A percentile compares a stretch with the other conserved stretches of the same genome.
These are phyloP conservation scores for Pedionomus torquatus DNA, from an alignment of 2,113 vertebrate genomes.

Conservation along the genomic window DNA sequence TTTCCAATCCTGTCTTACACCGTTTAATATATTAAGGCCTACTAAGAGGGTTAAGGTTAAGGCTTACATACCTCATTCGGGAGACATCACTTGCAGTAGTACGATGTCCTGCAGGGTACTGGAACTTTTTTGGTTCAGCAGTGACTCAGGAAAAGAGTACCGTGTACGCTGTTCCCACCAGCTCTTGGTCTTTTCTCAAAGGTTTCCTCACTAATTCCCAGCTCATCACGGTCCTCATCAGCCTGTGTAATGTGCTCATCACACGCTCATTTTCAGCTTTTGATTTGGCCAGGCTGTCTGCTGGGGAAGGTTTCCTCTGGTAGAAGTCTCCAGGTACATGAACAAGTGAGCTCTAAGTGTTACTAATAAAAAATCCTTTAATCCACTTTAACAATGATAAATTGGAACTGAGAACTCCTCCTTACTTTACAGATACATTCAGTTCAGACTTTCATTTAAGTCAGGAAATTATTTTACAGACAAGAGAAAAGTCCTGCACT, in stretches of 20 bases:
- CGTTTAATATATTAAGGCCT: neutral
- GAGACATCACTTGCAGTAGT: neutral
- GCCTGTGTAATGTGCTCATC: conserved; percentile 48
- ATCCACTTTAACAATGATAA: conserved; percentile 66
- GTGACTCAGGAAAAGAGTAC: neutral
- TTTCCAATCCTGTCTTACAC: neutral
- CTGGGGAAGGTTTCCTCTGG: conserved; percentile 33
- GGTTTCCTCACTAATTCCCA: conserved; percentile 38
- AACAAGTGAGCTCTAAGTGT: conserved; percentile 62
- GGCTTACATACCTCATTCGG: neutral
- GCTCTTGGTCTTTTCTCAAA: neutral
- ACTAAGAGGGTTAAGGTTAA: neutral
- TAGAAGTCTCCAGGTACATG: conserved; percentile 58
- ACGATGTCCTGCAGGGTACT: rapidly evolving
- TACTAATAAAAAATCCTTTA: conserved; percentile 70
- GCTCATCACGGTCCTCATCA: conserved; percentile 24
- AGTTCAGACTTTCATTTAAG: conserved; percentile 45
- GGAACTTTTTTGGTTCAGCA: neutral
- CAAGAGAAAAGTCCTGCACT: neutral
- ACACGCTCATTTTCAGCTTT: conserved; percentile 47
- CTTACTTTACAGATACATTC: conserved; percentile 27
- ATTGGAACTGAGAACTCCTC: conserved; percentile 45
- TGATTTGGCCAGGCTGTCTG: conserved; percentile 50
- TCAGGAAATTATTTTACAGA: conserved; percentile 7
- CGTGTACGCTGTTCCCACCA: neutral